These are phyloP conservation scores for Microdon myrmicae DNA, from an alignment of 2,888 invertebrate species.

Conservation along the genomic window DNA sequence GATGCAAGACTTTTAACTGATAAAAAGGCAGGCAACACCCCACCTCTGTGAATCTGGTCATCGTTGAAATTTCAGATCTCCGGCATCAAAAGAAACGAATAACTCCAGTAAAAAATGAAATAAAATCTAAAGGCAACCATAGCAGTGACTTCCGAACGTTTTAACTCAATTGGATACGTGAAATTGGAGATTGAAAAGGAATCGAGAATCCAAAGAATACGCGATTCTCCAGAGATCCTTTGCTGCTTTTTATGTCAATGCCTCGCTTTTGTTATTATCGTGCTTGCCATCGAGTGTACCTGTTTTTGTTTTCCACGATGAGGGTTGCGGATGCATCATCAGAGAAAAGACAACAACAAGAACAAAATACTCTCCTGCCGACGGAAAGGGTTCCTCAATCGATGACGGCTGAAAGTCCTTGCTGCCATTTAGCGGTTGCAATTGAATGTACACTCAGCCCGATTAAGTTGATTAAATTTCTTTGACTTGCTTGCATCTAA, in stretches of 20 bases:
- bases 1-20: slow-evolving; percentile 28
- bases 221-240: slow-evolving; percentile 48
- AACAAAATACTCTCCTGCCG: too few species aligned
- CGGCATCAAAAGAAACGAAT: slow-evolving; percentile 41
- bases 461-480: slow-evolving; percentile 50
- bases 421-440: slow-evolving; percentile 2
- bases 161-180: slow-evolving; percentile 56
- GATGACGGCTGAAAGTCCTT: too few species aligned
- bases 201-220: slow-evolving; percentile 52
- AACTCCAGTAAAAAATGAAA: slow-evolving; percentile 14
- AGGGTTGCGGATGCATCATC: too few species aligned
- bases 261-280: slow-evolving; percentile 4
- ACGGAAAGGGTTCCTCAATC: too few species aligned
- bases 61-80: neutral
- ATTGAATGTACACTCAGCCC: slow-evolving; percentile 16
- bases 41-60: slow-evolving; percentile 3
- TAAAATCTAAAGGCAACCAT: slow-evolving; percentile 7
- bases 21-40: slow-evolving; percentile 17
- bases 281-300: slow-evolving; percentile 17
- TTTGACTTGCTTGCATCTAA: slow-evolving; percentile 24
- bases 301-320: slow-evolving; percentile 33
- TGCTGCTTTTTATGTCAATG: slow-evolving; percentile 24
- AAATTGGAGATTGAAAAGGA: slow-evolving; percentile 49
- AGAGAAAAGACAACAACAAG: too few species aligned
- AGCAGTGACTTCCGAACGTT: slow-evolving; percentile 53